Conservation (phyloP, 1,140 invertebrate genomes). For the Bombus consobrinus region DNA sequence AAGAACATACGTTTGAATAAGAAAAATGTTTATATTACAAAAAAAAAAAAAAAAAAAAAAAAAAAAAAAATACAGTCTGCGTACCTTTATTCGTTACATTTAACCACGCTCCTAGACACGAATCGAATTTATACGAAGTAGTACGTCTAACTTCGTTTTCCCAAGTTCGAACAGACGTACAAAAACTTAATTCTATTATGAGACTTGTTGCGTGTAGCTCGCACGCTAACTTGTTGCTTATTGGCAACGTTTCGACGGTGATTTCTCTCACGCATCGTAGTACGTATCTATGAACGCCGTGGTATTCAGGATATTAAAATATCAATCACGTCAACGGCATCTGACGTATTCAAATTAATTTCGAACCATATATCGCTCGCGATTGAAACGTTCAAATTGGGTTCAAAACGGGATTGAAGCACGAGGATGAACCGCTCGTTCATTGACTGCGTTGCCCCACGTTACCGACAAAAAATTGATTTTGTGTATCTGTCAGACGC, state of each 20-base stretch:
- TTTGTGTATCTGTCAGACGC: neutral
- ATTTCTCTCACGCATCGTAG: neutral
- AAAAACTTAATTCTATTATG: neutral
- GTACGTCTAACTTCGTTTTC: neutral
- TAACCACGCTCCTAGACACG: neutral
- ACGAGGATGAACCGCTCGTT: neutral
- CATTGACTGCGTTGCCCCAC: neutral
- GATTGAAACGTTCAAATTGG: neutral
- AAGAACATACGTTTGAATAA: constrained; percentile 85
- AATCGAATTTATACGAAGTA: neutral
- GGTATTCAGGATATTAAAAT: neutral
- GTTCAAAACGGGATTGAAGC: neutral
- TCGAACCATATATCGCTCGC: too few species aligned
- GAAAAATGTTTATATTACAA: constrained; percentile 84
- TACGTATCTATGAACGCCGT: too few species aligned
- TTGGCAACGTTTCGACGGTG: constrained; percentile 12
- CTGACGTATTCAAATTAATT: neutral
- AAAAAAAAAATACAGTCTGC: constrained; percentile 35
- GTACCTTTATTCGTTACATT: neutral
- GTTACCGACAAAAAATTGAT: neutral
- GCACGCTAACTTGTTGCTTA: constrained; percentile 23
- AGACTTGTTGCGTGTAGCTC: constrained; percentile 18
- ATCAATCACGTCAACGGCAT: neutral
- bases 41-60: constrained; percentile 65
- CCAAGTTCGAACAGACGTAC: neutral